phyloP scores from a whole-genome alignment of 1,140 invertebrate genomes.

The Drosophila malerkotliana region DNA sequence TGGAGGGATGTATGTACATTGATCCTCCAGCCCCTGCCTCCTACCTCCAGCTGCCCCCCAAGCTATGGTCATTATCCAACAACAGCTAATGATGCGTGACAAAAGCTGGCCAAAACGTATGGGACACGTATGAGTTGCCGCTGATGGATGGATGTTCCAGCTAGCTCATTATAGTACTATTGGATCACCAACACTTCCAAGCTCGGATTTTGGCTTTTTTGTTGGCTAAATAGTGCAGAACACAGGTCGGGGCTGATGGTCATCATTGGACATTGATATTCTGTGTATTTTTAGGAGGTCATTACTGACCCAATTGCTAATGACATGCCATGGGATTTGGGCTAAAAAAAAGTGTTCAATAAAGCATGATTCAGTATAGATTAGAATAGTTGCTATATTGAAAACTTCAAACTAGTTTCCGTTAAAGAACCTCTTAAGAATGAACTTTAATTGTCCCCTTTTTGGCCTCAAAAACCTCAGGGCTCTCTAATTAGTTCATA shows the following conservation, averaged over 20 bases:
- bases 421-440: neutral
- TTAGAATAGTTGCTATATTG: no score
- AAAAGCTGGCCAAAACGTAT: slow-evolving; percentile 59
- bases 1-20: slow-evolving; percentile 8
- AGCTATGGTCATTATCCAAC: slow-evolving; percentile 17
- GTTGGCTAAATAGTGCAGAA: slow-evolving; percentile 44
- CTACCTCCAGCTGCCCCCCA: neutral
- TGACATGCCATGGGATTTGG: slow-evolving; percentile 14
- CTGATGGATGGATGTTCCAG: slow-evolving; percentile 21
- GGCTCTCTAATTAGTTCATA: slow-evolving; percentile 29
- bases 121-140: slow-evolving; percentile 38
- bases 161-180: no score
- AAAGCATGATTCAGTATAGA: no score
- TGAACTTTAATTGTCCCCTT: neutral
- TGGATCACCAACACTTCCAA: neutral
- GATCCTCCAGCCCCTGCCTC: slow-evolving; percentile 12
- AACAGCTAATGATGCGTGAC: slow-evolving; percentile 67
- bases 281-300: slow-evolving; percentile 15
- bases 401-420: no score
- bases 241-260: slow-evolving; percentile 10
- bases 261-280: slow-evolving; percentile 17
- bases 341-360: neutral
- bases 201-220: neutral
- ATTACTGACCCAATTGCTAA: slow-evolving; percentile 38
- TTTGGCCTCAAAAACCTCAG: slow-evolving; percentile 6